Evolutionary conservation across 2,797 vertebrate genomes (phyloP), one percentile per base, ranked within the genome.

Genomic region (Chaetophractus vellerosus): DNA sequence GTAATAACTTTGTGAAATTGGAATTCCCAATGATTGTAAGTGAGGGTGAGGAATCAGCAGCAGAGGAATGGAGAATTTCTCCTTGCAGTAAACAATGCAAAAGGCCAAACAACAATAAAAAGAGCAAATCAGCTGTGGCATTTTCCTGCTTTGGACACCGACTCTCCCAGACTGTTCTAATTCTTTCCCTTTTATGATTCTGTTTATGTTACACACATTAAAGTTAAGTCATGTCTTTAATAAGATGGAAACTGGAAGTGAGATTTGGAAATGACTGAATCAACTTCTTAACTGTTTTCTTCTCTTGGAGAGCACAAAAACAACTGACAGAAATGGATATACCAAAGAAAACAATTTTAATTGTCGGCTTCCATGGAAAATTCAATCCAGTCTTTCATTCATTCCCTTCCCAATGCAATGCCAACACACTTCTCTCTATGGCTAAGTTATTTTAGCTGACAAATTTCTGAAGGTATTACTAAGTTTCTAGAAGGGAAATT

Each of bases 161-260:
- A 96, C 14, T 88, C 94, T 93, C 93, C 97, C 98, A 98, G 97
- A 96, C 96, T 97, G 97, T 95, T 98, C 97, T 98, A 97, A 98
- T 98, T 98, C 98, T 97, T 98, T 97, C 94, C 94, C 97, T 98
- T 97, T 98, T 98, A 98, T 41, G 96, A 98, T 97, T 84, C 97
- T 96, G 97, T 98, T 98, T 98, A 98, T 98, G 98, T 98, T 98
- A 97, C 97, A 98, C 97, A 97, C 98, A 98, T 98, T 98, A 98
- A 98, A 98, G 98, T 98, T 98, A 97, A 98, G 98, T 98, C 98
- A 97, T 98, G 98, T 98, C 98, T 98, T 98, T 98, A 98, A 98
- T 98, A 98, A 98, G 98, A 98, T 98, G 98, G 98, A 98, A 98
- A 98, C 98, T 98, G 98, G 98, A 98, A 98, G 98, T 97, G 98